Base-by-base conservation (phyloP, 2,888 invertebrate species). In the Melinaea marsaeus region DNA sequence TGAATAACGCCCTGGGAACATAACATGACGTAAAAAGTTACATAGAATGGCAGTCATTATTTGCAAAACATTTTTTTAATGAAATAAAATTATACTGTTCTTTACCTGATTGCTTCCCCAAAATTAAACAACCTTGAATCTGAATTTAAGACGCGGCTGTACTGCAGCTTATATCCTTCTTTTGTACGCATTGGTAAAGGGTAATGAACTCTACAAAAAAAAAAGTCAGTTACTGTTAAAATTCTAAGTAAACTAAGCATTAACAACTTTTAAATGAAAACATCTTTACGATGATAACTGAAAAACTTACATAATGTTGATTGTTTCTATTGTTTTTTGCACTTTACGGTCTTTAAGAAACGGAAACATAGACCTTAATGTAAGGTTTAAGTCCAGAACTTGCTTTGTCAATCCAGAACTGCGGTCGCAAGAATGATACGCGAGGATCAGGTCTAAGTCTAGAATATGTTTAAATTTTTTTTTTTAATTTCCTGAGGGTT, bases 341-440 rank as follows among this genome's bases (percentile, higher is more conserved):
- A 92, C 81, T 1, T 90, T 81, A 69, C 94, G 79, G 69, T 93
- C 88, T 32, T 86, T 85, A 75, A 95, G 95, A 73, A 94, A 91
- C 67, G 92, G 92, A 42, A 94, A 93, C 67, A 93, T 92, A 0
- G 94, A 93, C 71, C 93, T 92, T 3, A 94, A 86, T 0, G 95
- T 95, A 71, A 92, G 93, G 80, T 93, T 93, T 0, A 92, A 91
- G 73, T 95, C 95, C 47, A 95, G 88, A 9, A 94, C 93, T 57
- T 88, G 87, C 79, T 95, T 95, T 0, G 95, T 91, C 13, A 92
- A 88, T 71, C 94, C 95, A 62, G 94, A 84, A 70, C 94, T 93
- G 72, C 92, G 92, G 61, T 92, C 88, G 80, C 95, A 95, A 75
- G 94, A 94, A 79, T 95, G 94, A 69, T 93, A 92, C 66, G 94